A percentile compares a stretch with the other conserved stretches of the same genome.
These are phyloP conservation scores for Dendrocincla fuliginosa DNA, from an alignment of 2,797 vertebrate species.

Conservation along the genomic window DNA sequence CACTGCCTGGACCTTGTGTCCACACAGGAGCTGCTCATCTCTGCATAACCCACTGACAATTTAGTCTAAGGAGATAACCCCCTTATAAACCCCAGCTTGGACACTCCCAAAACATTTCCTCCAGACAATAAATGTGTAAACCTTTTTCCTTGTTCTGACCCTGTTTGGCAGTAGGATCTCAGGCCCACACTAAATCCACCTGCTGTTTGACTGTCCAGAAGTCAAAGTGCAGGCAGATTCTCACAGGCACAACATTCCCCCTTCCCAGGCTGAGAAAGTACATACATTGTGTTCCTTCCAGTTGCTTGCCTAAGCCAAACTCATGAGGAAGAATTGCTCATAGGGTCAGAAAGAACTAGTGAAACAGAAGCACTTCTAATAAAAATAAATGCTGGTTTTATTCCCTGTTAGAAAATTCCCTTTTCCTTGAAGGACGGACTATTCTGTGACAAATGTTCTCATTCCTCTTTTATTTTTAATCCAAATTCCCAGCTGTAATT, in stretches of 20 bases:
- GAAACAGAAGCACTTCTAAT: slow-evolving; percentile 29
- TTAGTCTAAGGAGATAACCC: not conserved
- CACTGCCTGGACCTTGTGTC: not conserved
- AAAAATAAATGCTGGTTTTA: slow-evolving; percentile 20
- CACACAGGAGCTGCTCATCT: not conserved
- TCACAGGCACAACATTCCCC: not conserved
- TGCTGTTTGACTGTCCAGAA: not conserved
- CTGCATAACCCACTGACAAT: not conserved
- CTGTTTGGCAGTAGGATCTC: not conserved
- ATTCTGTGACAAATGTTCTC: not conserved
- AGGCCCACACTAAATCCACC: accelerated
- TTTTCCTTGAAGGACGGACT: not conserved
- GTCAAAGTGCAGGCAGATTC: not conserved
- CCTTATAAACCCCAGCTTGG: not conserved
- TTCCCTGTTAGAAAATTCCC: not conserved
- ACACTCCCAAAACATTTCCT: not conserved
- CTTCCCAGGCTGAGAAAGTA: not conserved
- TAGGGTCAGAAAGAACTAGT: not conserved
- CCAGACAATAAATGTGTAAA: not conserved
- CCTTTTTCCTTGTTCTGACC: not conserved
- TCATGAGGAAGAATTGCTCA: not conserved
- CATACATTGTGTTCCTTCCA: not conserved
- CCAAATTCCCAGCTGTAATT: not conserved
- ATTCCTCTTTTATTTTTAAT: slow-evolving; percentile 51
- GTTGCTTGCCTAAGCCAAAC: not conserved